Conservation (phyloP, 2,888 invertebrate genomes). For the Tubiluchus corallicola region DNA sequence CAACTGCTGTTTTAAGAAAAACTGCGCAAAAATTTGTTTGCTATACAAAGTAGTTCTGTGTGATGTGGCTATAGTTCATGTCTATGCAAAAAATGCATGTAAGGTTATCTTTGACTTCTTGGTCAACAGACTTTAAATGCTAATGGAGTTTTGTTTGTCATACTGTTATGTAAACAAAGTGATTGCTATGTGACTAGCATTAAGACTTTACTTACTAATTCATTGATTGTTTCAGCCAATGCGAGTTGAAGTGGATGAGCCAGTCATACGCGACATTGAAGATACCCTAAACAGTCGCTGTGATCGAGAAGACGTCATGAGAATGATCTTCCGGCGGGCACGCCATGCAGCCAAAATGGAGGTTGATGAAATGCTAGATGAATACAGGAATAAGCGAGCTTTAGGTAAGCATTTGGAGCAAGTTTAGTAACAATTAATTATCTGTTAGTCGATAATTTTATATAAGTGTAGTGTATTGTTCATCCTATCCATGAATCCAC, state of each 20-base stretch:
- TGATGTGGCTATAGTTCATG: too few species aligned
- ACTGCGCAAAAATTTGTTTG: too few species aligned
- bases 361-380: conserved; percentile 53
- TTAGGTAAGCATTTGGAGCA: conserved; percentile 34
- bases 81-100: conserved; percentile 5
- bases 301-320: conserved; percentile 23
- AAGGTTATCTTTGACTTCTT: conserved; percentile 10
- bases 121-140: conserved; percentile 5
- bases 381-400: conserved; percentile 70
- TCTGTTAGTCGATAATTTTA: too few species aligned
- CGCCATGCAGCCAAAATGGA: conserved; percentile 63
- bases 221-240: conserved; percentile 53
- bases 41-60: too few species aligned
- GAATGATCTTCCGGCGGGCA: conserved; percentile 62
- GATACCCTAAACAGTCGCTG: conserved; percentile 21
- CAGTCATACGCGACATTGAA: conserved; percentile 53
- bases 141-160: conserved; percentile 13
- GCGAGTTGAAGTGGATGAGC: conserved; percentile 59
- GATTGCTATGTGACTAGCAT: too few species aligned
- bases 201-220: too few species aligned
- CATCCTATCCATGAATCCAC: too few species aligned
- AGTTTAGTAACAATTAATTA: too few species aligned
- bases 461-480: too few species aligned
- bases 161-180: too few species aligned
- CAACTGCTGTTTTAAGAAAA: too few species aligned